phyloP scores from a whole-genome alignment of 37 sponge, comb jelly and placozoan species.

The Halichondria panicea region DNA sequence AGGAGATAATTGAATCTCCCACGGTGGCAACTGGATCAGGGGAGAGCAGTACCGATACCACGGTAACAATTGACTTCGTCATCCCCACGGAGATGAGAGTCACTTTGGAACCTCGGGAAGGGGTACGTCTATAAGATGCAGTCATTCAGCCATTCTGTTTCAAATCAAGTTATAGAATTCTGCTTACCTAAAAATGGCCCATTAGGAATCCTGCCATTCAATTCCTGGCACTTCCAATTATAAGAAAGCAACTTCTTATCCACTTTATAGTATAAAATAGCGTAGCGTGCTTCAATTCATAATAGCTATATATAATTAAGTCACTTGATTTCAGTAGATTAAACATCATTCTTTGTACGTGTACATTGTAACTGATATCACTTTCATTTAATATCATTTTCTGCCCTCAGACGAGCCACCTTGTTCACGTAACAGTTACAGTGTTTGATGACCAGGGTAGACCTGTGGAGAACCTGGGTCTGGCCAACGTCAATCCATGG shows the following conservation, averaged over 20 bases:
- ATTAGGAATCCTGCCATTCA: too few species aligned
- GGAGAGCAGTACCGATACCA: not conserved
- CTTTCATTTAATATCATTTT: not conserved
- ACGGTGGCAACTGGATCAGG: not conserved
- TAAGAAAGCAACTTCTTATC: too few species aligned
- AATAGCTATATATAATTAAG: not conserved
- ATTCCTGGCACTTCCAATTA: too few species aligned
- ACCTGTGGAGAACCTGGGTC: slow-evolving; percentile 63
- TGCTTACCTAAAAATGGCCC: too few species aligned
- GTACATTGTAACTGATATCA: not conserved
- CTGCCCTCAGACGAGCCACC: slow-evolving; percentile 56
- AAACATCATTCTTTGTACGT: not conserved
- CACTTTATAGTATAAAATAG: too few species aligned
- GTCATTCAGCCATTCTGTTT: too few species aligned
- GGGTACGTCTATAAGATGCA: not conserved
- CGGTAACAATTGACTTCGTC: not conserved
- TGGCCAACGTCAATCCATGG: slow-evolving; percentile 66
- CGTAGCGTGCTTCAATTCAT: too few species aligned
- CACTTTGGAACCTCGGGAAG: slow-evolving; percentile 30
- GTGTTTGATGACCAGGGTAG: slow-evolving; percentile 46
- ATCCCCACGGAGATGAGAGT: slow-evolving; percentile 35
- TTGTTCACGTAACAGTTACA: slow-evolving; percentile 64
- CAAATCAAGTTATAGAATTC: too few species aligned
- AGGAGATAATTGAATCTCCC: slow-evolving; percentile 2
- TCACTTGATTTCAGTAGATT: not conserved